Conservation (phyloP, 2,113 vertebrate genomes). For the Carettochelys insculpta region DNA sequence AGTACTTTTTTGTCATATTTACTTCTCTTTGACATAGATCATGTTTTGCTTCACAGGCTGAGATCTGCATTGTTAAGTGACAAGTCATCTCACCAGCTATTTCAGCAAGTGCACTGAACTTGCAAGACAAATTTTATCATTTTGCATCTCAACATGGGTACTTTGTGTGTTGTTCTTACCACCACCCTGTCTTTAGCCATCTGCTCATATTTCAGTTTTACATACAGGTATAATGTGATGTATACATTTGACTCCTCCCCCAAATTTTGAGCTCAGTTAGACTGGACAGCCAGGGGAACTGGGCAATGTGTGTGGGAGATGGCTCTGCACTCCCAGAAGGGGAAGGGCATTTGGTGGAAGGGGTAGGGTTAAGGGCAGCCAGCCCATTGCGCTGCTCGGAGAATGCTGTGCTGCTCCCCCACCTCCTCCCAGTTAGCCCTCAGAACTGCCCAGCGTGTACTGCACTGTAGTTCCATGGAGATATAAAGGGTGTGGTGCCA, state of each 20-base stretch:
- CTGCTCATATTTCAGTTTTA: not conserved
- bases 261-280: not conserved
- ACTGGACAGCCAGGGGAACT: too few species aligned
- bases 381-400: too few species aligned
- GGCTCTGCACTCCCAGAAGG: too few species aligned
- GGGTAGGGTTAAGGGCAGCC: too few species aligned
- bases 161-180: not conserved
- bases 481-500: too few species aligned
- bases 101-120: not conserved
- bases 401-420: too few species aligned
- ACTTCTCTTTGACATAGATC: not conserved
- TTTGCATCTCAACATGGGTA: not conserved
- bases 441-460: too few species aligned
- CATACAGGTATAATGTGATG: not conserved
- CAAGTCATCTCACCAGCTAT: not conserved
- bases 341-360: too few species aligned
- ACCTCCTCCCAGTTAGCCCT: too few species aligned
- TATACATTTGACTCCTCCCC: not conserved
- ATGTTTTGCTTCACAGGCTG: not conserved
- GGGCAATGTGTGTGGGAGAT: too few species aligned
- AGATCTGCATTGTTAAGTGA: not conserved
- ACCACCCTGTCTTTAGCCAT: not conserved
- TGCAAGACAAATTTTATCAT: not conserved
- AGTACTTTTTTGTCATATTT: not conserved
- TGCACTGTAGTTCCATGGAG: too few species aligned